A percentile compares a stretch with the other conserved stretches of the same genome.
Evolutionary conservation across 1,140 invertebrate species (phyloP).

Genomic region (Camponotus vicinus): DNA sequence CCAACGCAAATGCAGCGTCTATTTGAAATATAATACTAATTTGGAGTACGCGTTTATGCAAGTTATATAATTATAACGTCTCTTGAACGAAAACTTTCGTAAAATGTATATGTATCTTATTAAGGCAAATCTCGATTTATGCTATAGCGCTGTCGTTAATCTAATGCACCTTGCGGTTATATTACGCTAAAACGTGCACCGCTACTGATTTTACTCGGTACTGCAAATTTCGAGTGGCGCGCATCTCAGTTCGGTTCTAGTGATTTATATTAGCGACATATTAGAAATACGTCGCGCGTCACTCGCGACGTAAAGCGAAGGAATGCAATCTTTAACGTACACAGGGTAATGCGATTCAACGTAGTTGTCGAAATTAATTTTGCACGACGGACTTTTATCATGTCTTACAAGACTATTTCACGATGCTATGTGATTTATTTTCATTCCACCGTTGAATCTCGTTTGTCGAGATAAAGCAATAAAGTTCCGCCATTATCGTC

Average conservation of each 20-base stretch:
- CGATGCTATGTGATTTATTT: conserved; percentile 51
- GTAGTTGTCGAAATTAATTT: conserved; percentile 49
- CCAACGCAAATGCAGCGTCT: background rate
- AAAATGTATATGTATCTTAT: background rate
- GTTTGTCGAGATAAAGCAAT: conserved; percentile 52
- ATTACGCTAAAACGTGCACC: conserved; percentile 15
- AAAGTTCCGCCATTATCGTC: conserved; percentile 53
- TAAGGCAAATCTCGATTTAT: conserved; percentile 7
- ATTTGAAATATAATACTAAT: background rate
- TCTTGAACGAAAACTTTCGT: background rate
- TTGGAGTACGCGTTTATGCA: background rate
- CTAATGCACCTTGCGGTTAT: conserved; percentile 36
- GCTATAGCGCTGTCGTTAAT: conserved; percentile 24
- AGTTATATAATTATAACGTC: background rate
- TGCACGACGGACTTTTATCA: conserved; percentile 37
- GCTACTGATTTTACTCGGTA: conserved; percentile 9
- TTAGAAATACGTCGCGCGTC: conserved; percentile 32
- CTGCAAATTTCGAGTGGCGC: conserved; percentile 11
- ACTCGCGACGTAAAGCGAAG: background rate
- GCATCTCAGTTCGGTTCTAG: conserved; percentile 2
- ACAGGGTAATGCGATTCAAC: conserved; percentile 4
- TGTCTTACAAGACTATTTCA: conserved; percentile 30
- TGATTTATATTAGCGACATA: conserved; percentile 51
- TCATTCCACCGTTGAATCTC: conserved; percentile 46
- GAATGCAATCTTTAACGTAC: conserved; percentile 11